Evolutionary conservation across 2,113 vertebrate genomes (phyloP).

Genomic region (Pelvicachromis taeniatus): DNA sequence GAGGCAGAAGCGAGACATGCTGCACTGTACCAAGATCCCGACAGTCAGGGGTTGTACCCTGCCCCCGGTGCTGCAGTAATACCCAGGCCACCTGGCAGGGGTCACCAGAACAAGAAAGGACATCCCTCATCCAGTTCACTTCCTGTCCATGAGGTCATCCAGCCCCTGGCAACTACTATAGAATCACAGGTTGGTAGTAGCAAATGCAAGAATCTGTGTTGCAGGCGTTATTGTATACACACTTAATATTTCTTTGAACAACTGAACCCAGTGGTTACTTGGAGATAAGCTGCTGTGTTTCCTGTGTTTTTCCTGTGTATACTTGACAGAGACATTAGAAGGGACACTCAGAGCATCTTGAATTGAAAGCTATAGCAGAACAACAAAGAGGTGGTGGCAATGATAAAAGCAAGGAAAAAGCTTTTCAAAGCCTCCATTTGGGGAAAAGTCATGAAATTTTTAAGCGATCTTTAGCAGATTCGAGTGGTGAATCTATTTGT

Average conservation of each 20-base stretch:
- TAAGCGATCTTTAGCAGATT: not conserved
- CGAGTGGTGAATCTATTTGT: not conserved
- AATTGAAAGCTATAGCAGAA: not conserved
- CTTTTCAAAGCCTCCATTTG: not conserved
- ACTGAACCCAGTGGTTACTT: not conserved
- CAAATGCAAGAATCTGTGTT: not conserved
- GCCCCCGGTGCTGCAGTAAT: conserved; percentile 85
- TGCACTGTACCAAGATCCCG: conserved; percentile 85
- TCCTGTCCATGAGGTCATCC: conserved; percentile 86
- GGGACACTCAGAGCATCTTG: not conserved
- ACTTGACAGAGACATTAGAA: not conserved
- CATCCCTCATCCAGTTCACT: conserved; percentile 61
- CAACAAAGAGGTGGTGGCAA: not conserved
- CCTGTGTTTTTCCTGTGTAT: not conserved
- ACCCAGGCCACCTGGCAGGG: conserved; percentile 88
- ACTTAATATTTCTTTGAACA: not conserved
- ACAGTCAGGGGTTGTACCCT: conserved; percentile 87
- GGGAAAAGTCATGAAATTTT: not conserved
- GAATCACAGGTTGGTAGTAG: conserved; percentile 82
- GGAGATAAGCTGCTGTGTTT: not conserved
- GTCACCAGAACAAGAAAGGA: conserved; percentile 85
- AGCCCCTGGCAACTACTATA: conserved; percentile 75
- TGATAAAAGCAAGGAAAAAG: not conserved
- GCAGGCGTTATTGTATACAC: not conserved
- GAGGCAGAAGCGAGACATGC: conserved; percentile 87